phyloP scores from a whole-genome alignment of 2,113 vertebrate species.

The Fulmarus glacialis region DNA sequence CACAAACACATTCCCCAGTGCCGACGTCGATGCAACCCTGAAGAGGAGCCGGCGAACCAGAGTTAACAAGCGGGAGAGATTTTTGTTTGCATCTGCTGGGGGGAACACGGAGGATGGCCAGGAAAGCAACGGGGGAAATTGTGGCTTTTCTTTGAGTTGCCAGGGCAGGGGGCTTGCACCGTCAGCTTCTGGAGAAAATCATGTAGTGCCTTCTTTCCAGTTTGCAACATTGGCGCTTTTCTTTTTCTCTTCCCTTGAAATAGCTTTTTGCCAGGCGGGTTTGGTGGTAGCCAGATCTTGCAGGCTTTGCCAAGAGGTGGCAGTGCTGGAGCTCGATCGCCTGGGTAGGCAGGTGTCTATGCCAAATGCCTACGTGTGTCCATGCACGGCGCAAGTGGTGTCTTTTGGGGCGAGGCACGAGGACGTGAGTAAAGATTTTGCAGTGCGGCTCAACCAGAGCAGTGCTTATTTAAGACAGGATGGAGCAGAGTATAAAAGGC shows the following conservation, averaged over 20 bases:
- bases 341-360: not conserved
- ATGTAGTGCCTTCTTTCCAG: not conserved
- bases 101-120: not conserved
- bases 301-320: not conserved
- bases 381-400: not conserved
- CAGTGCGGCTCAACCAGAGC: fast-evolving
- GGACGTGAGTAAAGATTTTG: not conserved
- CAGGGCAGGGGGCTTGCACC: not conserved
- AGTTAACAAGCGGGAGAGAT: not conserved
- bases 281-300: not conserved
- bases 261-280: not conserved
- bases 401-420: not conserved
- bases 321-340: not conserved
- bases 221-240: not conserved
- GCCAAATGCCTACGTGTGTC: not conserved
- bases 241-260: not conserved
- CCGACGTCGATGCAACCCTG: not conserved
- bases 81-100: not conserved
- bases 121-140: not conserved
- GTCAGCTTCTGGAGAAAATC: not conserved
- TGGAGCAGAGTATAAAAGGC: not conserved
- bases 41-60: not conserved
- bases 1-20: slow-evolving; percentile 27
- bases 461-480: not conserved
- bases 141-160: not conserved